A percentile compares a stretch with the other conserved stretches of the same genome.
Evolutionary conservation across 2,113 vertebrate genomes (phyloP).

Genomic region (Orycteropus afer): DNA sequence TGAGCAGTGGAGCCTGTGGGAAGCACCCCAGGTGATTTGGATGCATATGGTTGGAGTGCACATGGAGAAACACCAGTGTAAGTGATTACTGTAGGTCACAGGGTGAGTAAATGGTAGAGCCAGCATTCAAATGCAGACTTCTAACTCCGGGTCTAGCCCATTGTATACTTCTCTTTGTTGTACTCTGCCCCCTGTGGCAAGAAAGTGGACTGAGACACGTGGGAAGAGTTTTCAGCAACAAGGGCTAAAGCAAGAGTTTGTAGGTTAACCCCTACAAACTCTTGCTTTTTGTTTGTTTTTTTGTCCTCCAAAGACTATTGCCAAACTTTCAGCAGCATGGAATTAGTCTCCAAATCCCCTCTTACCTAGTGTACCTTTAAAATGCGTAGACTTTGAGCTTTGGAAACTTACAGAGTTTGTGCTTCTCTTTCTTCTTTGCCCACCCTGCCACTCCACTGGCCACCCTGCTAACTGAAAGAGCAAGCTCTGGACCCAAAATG

Average conservation of each 20-base stretch:
- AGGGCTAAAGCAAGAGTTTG: slow-evolving; percentile 33
- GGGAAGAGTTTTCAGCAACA: slow-evolving; percentile 52
- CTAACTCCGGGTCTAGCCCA: slow-evolving; percentile 31
- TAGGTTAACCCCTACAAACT: slow-evolving; percentile 55
- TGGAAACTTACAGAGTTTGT: slow-evolving; percentile 14
- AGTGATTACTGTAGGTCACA: not conserved
- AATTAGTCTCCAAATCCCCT: slow-evolving; percentile 14
- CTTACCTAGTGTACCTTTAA: not conserved
- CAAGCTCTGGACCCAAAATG: not conserved
- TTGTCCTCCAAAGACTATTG: slow-evolving; percentile 20
- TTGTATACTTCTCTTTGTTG: slow-evolving; percentile 55
- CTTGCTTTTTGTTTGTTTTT: not conserved
- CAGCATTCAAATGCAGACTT: slow-evolving; percentile 8
- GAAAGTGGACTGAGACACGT: slow-evolving; percentile 41
- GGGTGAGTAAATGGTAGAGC: not conserved
- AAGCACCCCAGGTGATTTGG: not conserved
- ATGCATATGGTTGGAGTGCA: not conserved
- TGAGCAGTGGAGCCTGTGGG: not conserved
- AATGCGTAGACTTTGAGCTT: slow-evolving; percentile 23
- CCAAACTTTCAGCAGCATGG: slow-evolving; percentile 7
- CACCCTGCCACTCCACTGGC: not conserved
- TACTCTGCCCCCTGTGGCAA: slow-evolving; percentile 32
- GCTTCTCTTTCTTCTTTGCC: slow-evolving; percentile 22
- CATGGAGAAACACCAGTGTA: slow-evolving; percentile 38
- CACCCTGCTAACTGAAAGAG: slow-evolving; percentile 46